Evolutionary conservation across 1,140 invertebrate species (phyloP).

Genomic region (Lordiphosa clarofinis): DNA sequence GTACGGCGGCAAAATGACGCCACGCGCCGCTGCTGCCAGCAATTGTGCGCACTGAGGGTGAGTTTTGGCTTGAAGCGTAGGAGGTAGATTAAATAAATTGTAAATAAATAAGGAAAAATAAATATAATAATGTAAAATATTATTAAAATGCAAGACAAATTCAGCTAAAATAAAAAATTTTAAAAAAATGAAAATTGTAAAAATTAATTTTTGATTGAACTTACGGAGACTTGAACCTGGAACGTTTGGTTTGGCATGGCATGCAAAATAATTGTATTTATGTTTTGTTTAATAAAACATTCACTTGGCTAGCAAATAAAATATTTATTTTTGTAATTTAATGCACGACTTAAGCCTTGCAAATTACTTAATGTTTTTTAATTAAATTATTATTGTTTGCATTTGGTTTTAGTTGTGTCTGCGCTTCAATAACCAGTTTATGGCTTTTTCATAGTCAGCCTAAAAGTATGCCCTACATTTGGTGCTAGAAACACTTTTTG

Average conservation of each 20-base stretch:
- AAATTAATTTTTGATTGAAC: neutral
- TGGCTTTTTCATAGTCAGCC: neutral
- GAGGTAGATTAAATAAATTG: neutral
- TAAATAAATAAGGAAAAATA: neutral
- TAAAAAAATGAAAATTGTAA: neutral
- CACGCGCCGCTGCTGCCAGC: neutral
- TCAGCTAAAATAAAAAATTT: neutral
- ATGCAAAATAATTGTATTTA: too few relatives aligned
- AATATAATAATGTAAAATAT: neutral
- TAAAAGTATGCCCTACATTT: constrained; percentile 3
- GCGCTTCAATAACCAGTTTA: neutral
- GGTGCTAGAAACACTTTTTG: neutral
- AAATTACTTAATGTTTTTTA: neutral
- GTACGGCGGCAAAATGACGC: constrained; percentile 5
- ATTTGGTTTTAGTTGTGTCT: too few relatives aligned
- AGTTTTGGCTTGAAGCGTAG: neutral
- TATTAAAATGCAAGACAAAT: neutral
- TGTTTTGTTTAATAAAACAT: too few relatives aligned
- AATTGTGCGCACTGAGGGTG: constrained; percentile 14
- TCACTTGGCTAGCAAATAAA: too few relatives aligned
- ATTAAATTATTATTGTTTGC: neutral
- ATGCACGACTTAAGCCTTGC: too few relatives aligned
- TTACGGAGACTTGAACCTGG: neutral
- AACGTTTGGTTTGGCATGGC: too few relatives aligned
- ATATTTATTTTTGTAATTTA: too few relatives aligned